phyloP scores from a whole-genome alignment of 2,113 vertebrate species.

The Dasyprocta punctata region DNA sequence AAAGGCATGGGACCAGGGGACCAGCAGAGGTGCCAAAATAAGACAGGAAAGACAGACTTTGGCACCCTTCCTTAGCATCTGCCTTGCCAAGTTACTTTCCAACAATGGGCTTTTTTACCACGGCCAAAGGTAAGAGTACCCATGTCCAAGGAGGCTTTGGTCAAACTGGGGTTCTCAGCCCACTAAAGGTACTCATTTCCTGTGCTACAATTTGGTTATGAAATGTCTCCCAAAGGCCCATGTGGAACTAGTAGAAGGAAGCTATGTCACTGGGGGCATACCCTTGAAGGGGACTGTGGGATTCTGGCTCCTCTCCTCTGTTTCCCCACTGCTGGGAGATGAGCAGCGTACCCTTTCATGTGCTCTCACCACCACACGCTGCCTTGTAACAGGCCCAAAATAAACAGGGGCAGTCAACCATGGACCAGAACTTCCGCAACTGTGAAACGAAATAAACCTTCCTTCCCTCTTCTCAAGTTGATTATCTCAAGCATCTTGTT shows the following conservation, averaged over 20 bases:
- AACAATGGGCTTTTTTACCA: background rate
- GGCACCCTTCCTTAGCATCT: background rate
- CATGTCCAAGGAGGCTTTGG: background rate
- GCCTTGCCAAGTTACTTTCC: background rate
- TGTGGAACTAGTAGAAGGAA: too few relatives aligned
- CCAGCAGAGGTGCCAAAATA: background rate
- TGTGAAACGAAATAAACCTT: background rate
- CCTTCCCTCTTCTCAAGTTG: background rate
- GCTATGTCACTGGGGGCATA: background rate
- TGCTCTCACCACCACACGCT: background rate
- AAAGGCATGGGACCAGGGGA: fast-evolving
- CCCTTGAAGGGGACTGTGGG: background rate
- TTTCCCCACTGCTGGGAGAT: background rate
- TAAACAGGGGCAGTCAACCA: background rate
- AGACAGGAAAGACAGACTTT: background rate
- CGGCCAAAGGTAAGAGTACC: too few relatives aligned
- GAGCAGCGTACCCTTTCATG: background rate
- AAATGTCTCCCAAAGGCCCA: background rate
- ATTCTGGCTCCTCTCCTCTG: background rate
- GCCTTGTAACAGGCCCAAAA: background rate
- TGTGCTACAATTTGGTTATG: background rate
- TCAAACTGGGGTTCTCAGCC: background rate
- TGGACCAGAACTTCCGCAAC: background rate
- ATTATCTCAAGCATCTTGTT: background rate
- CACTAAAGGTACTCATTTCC: background rate